Evolutionary conservation across 2,797 vertebrate species (phyloP).

Genomic region (Eulemur coronatus): DNA sequence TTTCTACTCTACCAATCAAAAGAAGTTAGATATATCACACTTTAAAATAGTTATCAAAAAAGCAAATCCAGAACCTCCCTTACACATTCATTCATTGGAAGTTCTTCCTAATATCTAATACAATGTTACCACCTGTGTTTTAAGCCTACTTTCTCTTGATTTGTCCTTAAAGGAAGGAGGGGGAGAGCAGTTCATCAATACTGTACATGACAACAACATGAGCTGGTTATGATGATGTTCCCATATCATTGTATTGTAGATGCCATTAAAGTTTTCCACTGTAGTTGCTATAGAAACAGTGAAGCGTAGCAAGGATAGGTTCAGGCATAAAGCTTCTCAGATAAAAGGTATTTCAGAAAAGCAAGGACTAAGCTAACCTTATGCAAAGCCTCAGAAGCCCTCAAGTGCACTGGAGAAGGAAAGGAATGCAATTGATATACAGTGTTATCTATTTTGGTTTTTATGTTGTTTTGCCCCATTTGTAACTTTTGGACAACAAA

Average conservation of each 20-base stretch:
- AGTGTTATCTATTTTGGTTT: background rate
- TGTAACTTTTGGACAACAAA: constrained; percentile 31
- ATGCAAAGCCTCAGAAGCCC: background rate
- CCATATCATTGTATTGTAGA: background rate
- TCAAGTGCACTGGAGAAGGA: background rate
- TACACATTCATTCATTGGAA: background rate
- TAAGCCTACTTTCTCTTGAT: background rate
- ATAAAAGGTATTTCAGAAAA: constrained; percentile 14
- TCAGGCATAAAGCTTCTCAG: background rate
- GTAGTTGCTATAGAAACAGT: constrained; percentile 27
- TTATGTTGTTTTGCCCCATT: background rate
- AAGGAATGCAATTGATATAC: background rate
- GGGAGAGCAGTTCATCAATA: background rate
- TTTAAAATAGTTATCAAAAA: background rate
- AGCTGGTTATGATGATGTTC: background rate
- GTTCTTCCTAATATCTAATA: background rate
- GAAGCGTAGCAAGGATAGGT: background rate
- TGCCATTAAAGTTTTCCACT: background rate
- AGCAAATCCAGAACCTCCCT: background rate
- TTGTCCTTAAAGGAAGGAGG: background rate
- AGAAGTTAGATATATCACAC: background rate
- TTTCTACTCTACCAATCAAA: background rate
- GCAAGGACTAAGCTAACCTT: background rate
- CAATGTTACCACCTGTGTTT: background rate
- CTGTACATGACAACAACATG: background rate